A percentile compares a stretch with the other conserved stretches of the same genome.
These are phyloP conservation scores for Perodicticus potto DNA, from an alignment of 2,797 vertebrate genomes.

Conservation along the genomic window DNA sequence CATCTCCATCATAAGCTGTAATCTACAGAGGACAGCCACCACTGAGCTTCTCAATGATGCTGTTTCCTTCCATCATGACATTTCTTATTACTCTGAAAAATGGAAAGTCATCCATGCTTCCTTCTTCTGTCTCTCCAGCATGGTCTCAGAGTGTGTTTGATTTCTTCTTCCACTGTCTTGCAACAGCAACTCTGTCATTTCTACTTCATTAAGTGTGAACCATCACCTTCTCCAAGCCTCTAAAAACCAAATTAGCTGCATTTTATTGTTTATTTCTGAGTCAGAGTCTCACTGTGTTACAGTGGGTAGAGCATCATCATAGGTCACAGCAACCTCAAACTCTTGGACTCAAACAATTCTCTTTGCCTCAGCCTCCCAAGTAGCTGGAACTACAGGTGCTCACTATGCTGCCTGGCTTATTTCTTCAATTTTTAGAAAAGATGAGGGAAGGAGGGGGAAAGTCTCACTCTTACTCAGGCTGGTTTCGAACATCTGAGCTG, in stretches of 20 bases:
- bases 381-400: too few relatives aligned
- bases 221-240: background rate
- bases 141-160: background rate
- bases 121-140: background rate
- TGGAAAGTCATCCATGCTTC: background rate
- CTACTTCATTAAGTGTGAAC: background rate
- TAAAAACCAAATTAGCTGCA: background rate
- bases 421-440: too few relatives aligned
- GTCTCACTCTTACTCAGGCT: too few relatives aligned
- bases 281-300: too few relatives aligned
- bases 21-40: background rate
- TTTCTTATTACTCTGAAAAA: background rate
- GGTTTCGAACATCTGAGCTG: too few relatives aligned
- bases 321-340: too few relatives aligned
- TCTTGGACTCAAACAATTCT: too few relatives aligned
- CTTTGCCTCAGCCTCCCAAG: too few relatives aligned
- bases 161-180: slow-evolving; percentile 20
- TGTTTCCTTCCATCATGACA: background rate
- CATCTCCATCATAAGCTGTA: background rate
- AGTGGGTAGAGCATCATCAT: too few relatives aligned
- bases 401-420: too few relatives aligned
- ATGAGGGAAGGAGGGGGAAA: too few relatives aligned
- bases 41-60: background rate
- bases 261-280: too few relatives aligned
- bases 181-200: background rate